Conservation (phyloP, 2,113 vertebrate species). For the Cacatua alba region DNA sequence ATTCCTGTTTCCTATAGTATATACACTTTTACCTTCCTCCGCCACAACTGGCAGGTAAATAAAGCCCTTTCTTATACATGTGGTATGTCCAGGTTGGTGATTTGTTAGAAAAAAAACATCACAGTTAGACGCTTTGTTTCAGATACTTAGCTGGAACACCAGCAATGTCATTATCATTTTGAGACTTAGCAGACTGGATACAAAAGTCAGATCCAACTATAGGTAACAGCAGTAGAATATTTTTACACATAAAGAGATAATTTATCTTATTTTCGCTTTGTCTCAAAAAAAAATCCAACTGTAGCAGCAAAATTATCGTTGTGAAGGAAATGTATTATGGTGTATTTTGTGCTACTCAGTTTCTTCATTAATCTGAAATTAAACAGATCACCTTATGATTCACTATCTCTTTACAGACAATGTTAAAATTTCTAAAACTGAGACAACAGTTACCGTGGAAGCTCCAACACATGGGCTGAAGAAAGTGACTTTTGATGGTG, state of each 20-base stretch:
- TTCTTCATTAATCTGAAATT: not conserved
- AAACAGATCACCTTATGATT: not conserved
- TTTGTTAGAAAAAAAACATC: not conserved
- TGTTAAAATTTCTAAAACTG: constrained; percentile 50
- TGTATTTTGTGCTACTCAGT: not conserved
- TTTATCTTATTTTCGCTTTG: not conserved
- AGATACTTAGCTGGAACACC: not conserved
- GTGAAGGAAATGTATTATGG: not conserved
- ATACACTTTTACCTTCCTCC: not conserved
- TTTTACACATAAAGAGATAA: not conserved
- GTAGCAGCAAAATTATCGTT: not conserved
- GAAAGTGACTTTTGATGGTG: constrained; percentile 48
- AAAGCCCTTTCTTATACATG: not conserved
- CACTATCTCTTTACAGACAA: constrained; percentile 4
- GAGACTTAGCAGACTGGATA: not conserved
- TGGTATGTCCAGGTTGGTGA: not conserved
- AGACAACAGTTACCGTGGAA: not conserved
- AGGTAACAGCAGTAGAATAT: not conserved
- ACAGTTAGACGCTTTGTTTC: not conserved
- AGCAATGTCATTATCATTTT: not conserved
- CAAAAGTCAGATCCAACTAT: not conserved
- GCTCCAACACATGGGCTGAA: constrained; percentile 16
- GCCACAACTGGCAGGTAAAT: not conserved
- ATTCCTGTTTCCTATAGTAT: not conserved
- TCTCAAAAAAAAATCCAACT: not conserved